Evolutionary conservation across 2,113 vertebrate genomes (phyloP).

Genomic region (Theristicus caerulescens): DNA sequence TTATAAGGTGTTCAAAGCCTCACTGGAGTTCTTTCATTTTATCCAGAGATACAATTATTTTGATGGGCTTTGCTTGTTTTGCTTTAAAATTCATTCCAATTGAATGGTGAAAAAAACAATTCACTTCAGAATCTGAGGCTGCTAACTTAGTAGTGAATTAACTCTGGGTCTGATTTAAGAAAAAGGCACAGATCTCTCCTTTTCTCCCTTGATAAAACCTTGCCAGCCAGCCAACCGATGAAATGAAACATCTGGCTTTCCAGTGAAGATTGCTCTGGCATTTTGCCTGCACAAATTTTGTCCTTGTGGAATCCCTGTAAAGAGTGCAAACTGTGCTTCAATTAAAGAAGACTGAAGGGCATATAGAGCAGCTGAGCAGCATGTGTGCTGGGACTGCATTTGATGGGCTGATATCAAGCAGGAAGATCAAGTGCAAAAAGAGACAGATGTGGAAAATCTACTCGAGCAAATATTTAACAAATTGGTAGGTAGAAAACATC

Average conservation of each 20-base stretch:
- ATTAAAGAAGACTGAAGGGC: conserved; percentile 61
- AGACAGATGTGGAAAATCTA: conserved; percentile 42
- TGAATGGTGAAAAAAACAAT: background rate
- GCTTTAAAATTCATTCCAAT: background rate
- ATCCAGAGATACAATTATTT: background rate
- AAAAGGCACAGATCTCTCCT: background rate
- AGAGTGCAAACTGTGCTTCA: conserved; percentile 54
- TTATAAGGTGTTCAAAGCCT: background rate
- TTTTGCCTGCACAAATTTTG: conserved; percentile 5
- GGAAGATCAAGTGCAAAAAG: conserved; percentile 33
- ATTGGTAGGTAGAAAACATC: background rate
- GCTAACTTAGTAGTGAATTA: background rate
- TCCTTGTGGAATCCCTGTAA: conserved; percentile 43
- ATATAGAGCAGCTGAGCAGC: conserved; percentile 28
- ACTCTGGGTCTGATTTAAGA: background rate
- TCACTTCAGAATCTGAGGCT: background rate
- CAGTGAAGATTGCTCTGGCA: conserved; percentile 33
- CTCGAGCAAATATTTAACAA: conserved; percentile 47
- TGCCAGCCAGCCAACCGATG: background rate
- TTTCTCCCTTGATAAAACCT: background rate
- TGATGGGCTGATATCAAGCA: conserved; percentile 4
- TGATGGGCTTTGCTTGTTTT: background rate
- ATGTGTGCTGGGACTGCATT: background rate
- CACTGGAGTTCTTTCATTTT: background rate
- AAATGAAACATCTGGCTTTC: conserved; percentile 40